Base-by-base conservation (phyloP, 1,140 invertebrate species). In the Paracyclopina nana region DNA sequence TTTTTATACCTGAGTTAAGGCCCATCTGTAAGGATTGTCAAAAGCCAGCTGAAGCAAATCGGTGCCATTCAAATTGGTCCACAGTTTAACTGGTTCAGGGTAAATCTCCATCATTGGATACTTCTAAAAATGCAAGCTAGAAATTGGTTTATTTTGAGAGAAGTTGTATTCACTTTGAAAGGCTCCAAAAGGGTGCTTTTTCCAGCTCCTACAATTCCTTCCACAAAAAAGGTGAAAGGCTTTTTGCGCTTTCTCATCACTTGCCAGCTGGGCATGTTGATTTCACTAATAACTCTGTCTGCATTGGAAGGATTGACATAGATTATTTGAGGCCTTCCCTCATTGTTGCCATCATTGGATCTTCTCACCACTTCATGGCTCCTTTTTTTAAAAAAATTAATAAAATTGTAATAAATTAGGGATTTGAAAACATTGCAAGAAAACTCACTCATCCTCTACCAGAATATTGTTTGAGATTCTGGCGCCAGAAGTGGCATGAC, bases 41-140 rank as follows among this genome's bases (percentile, higher is more conserved):
- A 28, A 48, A 29, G 22, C 28, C 3, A 44, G 45, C 30, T 28
- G 20, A 9, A 48, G 27, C 27, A 48, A 28, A 29, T 48, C 45
- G 12, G 45, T 48, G 27, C 45, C 45, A 48, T 48, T 48, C 25
- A 48, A 30, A 30, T 48, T 48, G 6, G 45, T 48, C 45, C 45
- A 48, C 30, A 9, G 20, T 16, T 48, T 29, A 24, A 48, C 27
- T 4, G 45, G 45, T 28, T 48, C 45, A 29, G 45, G 25, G 27
- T 28, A 28, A 6, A 48, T 20, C 14, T 48, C 45, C 16, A 48
- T 5, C 22, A 25, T 28, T 4, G 45, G 45, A 27, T 48, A 48
- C 18, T 20, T 28, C 45, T 48, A 48, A 3, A 46, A 9, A 9
- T 31, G 14, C n/a, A n/a, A n/a, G n/a, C n/a, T n/a, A 31, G 9